phyloP scores from a whole-genome alignment of 2,888 invertebrate species.

The Philaethria dido region DNA sequence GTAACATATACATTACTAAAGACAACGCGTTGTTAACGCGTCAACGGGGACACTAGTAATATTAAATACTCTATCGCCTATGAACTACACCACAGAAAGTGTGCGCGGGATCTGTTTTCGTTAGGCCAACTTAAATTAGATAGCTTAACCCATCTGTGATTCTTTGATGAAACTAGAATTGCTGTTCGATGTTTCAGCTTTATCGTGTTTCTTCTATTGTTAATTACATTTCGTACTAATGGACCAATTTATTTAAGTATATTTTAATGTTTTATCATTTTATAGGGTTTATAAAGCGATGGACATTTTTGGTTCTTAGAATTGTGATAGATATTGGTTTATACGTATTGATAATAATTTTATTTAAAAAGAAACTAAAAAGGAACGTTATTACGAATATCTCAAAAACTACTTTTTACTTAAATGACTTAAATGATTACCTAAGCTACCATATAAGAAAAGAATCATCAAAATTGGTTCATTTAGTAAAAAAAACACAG shows the following conservation, averaged over 20 bases:
- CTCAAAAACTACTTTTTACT: too few species aligned
- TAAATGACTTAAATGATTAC: too few species aligned
- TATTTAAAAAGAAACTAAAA: too few species aligned
- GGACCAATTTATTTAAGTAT: slow-evolving; percentile 6
- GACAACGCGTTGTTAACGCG: too few species aligned
- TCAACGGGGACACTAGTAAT: too few species aligned
- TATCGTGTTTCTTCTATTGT: slow-evolving; percentile 26
- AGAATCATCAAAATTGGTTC: too few species aligned
- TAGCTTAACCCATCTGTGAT: slow-evolving; percentile 67
- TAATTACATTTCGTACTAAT: slow-evolving; percentile 25
- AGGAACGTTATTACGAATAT: too few species aligned
- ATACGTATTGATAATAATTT: too few species aligned
- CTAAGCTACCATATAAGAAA: too few species aligned
- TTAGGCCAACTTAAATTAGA: slow-evolving; percentile 78
- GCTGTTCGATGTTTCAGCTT: slow-evolving; percentile 51
- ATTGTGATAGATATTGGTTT: too few species aligned
- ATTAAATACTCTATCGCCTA: slow-evolving; percentile 23
- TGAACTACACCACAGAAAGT: slow-evolving; percentile 46
- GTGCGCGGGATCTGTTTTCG: slow-evolving; percentile 72
- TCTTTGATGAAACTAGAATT: slow-evolving; percentile 64
- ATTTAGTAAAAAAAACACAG: too few species aligned
- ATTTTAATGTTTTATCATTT: neutral
- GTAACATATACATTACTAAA: too few species aligned
- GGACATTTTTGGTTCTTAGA: neutral
- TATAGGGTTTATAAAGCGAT: neutral